phyloP scores from a whole-genome alignment of 2,113 vertebrate genomes.

The Centropristis striata region DNA sequence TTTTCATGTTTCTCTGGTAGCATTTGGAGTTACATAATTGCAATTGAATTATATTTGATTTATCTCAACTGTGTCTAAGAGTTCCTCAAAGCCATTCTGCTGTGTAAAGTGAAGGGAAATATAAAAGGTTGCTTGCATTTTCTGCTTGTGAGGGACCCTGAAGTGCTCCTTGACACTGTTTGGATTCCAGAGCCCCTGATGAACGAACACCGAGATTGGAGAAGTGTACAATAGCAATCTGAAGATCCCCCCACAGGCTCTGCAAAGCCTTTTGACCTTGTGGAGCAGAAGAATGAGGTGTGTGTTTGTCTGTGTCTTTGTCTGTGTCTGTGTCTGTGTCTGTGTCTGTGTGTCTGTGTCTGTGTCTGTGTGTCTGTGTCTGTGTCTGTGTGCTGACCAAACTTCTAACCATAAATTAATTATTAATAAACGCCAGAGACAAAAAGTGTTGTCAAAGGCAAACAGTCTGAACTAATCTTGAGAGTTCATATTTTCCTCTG shows the following conservation, averaged over 20 bases:
- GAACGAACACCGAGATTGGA: slow-evolving; percentile 18
- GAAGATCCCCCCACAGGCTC: slow-evolving; percentile 49
- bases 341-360: no score
- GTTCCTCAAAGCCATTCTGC: slow-evolving; percentile 24
- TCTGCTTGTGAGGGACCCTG: neutral
- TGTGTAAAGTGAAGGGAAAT: neutral
- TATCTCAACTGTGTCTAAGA: neutral
- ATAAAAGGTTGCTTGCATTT: slow-evolving; percentile 26
- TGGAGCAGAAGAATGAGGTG: slow-evolving; percentile 29
- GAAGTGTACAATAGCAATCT: slow-evolving; percentile 35
- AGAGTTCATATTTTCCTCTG: neutral
- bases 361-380: neutral
- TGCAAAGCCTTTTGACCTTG: slow-evolving; percentile 54
- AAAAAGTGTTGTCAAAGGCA: slow-evolving; percentile 17
- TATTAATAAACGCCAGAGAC: slow-evolving; percentile 4
- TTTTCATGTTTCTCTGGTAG: neutral
- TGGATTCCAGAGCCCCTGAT: slow-evolving; percentile 20
- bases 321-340: neutral
- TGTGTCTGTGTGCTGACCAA: slow-evolving; percentile 9
- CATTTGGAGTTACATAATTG: neutral
- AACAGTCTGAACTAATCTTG: neutral
- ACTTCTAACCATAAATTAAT: neutral
- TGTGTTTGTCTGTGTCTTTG: neutral
- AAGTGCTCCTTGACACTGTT: slow-evolving; percentile 43
- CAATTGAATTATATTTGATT: slow-evolving; percentile 8